A percentile compares a stretch with the other conserved stretches of the same genome.
phyloP scores from a whole-genome alignment of 1,140 invertebrate species.

The Philotrypesis tridentata region DNA sequence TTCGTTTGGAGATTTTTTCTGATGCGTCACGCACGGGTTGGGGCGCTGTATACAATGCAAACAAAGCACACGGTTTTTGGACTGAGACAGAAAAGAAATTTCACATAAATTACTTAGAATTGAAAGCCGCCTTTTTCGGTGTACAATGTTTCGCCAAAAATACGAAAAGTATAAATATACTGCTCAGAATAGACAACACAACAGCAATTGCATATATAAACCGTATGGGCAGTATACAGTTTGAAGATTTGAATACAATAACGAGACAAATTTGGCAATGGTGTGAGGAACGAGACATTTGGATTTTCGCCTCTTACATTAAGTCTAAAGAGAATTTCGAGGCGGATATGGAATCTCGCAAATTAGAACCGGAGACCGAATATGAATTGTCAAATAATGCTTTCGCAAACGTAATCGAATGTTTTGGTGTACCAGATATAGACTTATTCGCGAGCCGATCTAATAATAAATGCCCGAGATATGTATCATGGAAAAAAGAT shows the following conservation, averaged over 20 bases:
- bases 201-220: slow-evolving; percentile 34
- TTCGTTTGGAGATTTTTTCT: slow-evolving; percentile 18
- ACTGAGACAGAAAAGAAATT: neutral
- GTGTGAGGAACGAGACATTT: neutral
- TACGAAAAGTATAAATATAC: neutral
- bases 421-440: neutral
- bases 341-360: slow-evolving; percentile 8
- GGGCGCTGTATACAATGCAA: neutral
- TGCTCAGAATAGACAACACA: slow-evolving; percentile 35
- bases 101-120: slow-evolving; percentile 26
- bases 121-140: neutral
- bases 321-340: neutral
- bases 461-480: slow-evolving; percentile 10
- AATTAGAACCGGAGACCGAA: neutral
- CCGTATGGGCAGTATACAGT: slow-evolving; percentile 7
- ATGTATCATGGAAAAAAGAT: neutral
- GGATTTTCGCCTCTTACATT: slow-evolving; percentile 27
- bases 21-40: slow-evolving; percentile 14
- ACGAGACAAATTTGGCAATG: slow-evolving; percentile 19
- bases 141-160: slow-evolving; percentile 23
- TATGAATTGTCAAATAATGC: neutral
- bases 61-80: neutral
- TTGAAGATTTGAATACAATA: neutral
- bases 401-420: neutral
- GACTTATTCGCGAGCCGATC: neutral